Evolutionary conservation across 2,888 invertebrate species (phyloP).

Genomic region (Philopedon plagiatum): DNA sequence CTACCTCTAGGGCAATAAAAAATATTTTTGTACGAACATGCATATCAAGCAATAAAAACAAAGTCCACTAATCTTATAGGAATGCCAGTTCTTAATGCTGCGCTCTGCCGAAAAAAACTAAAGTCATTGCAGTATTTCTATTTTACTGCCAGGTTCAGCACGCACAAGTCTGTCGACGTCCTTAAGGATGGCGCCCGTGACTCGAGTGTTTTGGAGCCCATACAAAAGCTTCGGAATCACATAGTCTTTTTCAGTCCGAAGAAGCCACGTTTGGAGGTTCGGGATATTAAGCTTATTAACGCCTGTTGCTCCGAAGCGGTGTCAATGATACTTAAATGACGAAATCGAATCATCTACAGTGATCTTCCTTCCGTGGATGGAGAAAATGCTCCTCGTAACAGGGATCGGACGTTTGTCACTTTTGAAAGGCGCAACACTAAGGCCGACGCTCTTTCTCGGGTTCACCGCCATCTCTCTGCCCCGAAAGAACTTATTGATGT

Average conservation of each 20-base stretch:
- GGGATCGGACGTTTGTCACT: conserved; percentile 11
- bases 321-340: conserved; percentile 51
- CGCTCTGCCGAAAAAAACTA: no score
- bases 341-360: conserved; percentile 1
- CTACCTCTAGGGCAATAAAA: no score
- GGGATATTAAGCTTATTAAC: conserved; percentile 39
- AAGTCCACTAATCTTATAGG: no score
- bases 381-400: not conserved
- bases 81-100: no score
- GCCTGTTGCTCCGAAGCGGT: conserved; percentile 42
- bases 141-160: no score
- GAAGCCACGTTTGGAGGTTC: conserved; percentile 50
- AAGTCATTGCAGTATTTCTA: no score
- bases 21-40: no score
- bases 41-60: no score
- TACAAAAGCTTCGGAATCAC: conserved; percentile 63
- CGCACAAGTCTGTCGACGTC: conserved; percentile 38
- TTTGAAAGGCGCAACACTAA: conserved; percentile 15
- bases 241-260: conserved; percentile 54
- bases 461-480: conserved; percentile 50
- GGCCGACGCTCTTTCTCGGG: conserved; percentile 40
- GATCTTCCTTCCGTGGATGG: conserved; percentile 11
- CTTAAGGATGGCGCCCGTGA: conserved; percentile 39
- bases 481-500: conserved; percentile 35
- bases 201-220: conserved; percentile 59